phyloP scores from a whole-genome alignment of 2,797 vertebrate species.

The Sebastes umbrosus region DNA sequence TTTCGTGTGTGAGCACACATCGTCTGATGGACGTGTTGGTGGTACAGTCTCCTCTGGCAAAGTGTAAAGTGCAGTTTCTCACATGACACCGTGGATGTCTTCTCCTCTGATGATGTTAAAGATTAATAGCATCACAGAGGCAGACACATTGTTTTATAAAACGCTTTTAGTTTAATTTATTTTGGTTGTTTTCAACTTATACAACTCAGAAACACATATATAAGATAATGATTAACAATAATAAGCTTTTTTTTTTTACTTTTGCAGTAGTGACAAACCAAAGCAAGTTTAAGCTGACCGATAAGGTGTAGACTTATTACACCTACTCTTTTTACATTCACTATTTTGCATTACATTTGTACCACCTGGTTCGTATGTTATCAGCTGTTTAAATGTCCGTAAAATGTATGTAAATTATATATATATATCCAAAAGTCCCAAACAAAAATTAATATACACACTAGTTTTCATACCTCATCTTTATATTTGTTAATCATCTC shows the following conservation, averaged over 20 bases:
- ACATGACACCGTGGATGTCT: conserved; percentile 77
- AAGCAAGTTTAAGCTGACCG: too few relatives aligned
- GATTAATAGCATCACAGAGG: conserved; percentile 73
- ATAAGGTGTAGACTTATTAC: too few relatives aligned
- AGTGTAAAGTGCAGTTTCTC: conserved; percentile 82
- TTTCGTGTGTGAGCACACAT: background rate
- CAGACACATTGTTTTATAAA: background rate
- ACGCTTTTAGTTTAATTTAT: background rate
- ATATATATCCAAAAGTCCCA: background rate
- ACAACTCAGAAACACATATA: background rate
- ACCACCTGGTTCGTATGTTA: too few relatives aligned
- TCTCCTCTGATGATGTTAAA: conserved; percentile 75
- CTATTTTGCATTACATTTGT: background rate
- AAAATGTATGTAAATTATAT: background rate
- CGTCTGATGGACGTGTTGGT: conserved; percentile 18
- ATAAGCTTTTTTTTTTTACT: too few relatives aligned
- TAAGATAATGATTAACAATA: background rate
- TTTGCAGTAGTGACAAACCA: too few relatives aligned
- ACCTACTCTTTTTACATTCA: background rate
- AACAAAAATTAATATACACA: too few relatives aligned
- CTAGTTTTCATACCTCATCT: background rate
- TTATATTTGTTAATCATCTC: background rate
- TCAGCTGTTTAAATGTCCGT: too few relatives aligned
- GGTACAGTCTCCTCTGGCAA: conserved; percentile 8
- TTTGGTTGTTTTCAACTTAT: background rate